These are phyloP conservation scores for Agrypnia vestita DNA, from an alignment of 1,140 invertebrate genomes.

Conservation along the genomic window DNA sequence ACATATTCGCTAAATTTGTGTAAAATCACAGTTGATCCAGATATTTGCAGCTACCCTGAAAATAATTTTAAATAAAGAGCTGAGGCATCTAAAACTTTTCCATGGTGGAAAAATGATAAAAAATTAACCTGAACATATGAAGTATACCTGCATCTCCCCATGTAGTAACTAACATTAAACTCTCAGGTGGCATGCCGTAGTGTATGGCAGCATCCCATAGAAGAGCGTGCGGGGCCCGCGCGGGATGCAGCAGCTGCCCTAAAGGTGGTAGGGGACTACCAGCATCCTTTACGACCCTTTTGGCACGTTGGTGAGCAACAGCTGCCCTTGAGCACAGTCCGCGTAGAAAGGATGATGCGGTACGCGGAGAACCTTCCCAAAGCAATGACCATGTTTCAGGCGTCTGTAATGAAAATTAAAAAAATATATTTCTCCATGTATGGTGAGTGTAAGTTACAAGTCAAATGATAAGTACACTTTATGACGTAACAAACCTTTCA, in stretches of 20 bases:
- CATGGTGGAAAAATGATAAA: too few species aligned
- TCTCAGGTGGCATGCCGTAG: constrained; percentile 46
- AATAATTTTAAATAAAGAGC: too few species aligned
- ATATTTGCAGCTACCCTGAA: too few species aligned
- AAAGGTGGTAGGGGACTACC: constrained; percentile 13
- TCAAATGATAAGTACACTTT: too few species aligned
- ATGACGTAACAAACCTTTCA: too few species aligned
- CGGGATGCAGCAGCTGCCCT: constrained; percentile 44
- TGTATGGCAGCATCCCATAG: constrained; percentile 46
- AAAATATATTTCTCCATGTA: too few species aligned
- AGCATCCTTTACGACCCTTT: neutral
- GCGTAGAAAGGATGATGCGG: constrained; percentile 42
- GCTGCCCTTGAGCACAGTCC: constrained; percentile 46
- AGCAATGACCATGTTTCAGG: constrained; percentile 41
- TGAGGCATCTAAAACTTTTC: too few species aligned
- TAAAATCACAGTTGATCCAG: too few species aligned
- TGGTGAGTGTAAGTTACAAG: too few species aligned
- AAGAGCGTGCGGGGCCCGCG: constrained; percentile 46
- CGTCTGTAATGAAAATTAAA: constrained; percentile 34
- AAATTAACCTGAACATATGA: too few species aligned
- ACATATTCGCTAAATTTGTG: too few species aligned
- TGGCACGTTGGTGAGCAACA: constrained; percentile 33
- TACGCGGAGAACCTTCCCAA: constrained; percentile 45
- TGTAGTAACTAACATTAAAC: constrained; percentile 34
- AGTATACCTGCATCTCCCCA: constrained; percentile 54